Conservation (phyloP, 1,140 invertebrate genomes). For the Procambarus virginalis region DNA sequence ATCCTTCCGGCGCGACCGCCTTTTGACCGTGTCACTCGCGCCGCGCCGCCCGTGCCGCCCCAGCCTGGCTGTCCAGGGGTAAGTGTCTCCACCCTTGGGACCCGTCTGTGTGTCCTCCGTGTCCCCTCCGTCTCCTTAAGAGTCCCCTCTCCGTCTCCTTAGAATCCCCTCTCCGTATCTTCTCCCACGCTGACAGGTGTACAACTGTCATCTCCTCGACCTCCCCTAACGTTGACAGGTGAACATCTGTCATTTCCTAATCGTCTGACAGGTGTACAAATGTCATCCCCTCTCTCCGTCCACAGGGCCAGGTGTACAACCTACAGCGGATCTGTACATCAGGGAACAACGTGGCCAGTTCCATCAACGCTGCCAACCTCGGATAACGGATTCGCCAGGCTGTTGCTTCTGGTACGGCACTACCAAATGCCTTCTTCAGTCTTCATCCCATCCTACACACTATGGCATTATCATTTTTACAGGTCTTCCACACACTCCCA, state of each 20-base stretch:
- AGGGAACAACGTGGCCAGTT: background rate
- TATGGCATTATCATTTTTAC: background rate
- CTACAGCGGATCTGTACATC: background rate
- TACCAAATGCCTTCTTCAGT: background rate
- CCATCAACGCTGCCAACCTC: slow-evolving; percentile 40
- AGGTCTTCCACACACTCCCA: background rate
- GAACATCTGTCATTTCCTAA: no score
- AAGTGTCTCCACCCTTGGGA: background rate
- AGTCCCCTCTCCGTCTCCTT: no score
- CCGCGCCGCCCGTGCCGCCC: slow-evolving; percentile 40
- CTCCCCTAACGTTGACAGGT: no score
- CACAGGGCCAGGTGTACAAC: slow-evolving; percentile 37
- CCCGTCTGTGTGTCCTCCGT: no score
- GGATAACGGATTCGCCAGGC: background rate
- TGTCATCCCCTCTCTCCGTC: no score
- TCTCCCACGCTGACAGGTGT: no score
- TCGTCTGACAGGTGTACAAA: no score
- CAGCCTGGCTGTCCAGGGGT: slow-evolving; percentile 32
- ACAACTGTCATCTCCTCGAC: no score
- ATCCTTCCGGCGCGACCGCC: slow-evolving; percentile 22
- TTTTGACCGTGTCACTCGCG: slow-evolving; percentile 8
- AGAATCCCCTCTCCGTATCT: no score
- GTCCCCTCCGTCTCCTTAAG: no score
- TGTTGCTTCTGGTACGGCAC: background rate
- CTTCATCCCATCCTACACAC: no score